A percentile compares a stretch with the other conserved stretches of the same genome.
These are phyloP conservation scores for Cathartes aura DNA, from an alignment of 2,113 vertebrate species.

Conservation along the genomic window DNA sequence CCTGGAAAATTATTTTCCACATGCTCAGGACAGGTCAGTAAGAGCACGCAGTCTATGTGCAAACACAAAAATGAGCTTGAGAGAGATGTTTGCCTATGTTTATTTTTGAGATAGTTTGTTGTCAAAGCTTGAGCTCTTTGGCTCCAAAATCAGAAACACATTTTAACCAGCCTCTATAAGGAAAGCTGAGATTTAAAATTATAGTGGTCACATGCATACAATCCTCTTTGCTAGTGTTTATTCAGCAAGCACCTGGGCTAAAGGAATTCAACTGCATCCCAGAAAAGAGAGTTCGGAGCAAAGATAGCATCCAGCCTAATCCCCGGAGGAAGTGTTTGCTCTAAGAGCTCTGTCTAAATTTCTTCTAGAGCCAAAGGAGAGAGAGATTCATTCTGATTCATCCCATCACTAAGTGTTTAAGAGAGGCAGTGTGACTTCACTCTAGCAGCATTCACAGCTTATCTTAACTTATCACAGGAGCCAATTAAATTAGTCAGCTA, in stretches of 20 bases:
- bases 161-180: background rate
- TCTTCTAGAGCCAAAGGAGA: background rate
- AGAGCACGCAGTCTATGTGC: background rate
- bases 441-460: background rate
- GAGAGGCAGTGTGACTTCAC: background rate
- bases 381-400: background rate
- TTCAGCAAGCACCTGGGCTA: background rate
- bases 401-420: background rate
- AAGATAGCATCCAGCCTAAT: background rate
- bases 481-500: background rate
- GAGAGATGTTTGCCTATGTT: background rate
- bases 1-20: background rate
- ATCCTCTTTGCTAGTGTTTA: background rate
- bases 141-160: background rate
- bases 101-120: background rate
- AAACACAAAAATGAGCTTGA: background rate
- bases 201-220: background rate
- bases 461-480: background rate
- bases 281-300: background rate
- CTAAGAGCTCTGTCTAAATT: background rate
- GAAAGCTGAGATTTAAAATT: background rate
- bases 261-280: background rate
- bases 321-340: background rate
- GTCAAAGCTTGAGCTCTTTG: background rate
- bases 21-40: background rate